Percentiles rank a stretch among this genome's conserved stretches.
phyloP scores from a whole-genome alignment of 2,888 invertebrate species.

The Tinea trinotella region DNA sequence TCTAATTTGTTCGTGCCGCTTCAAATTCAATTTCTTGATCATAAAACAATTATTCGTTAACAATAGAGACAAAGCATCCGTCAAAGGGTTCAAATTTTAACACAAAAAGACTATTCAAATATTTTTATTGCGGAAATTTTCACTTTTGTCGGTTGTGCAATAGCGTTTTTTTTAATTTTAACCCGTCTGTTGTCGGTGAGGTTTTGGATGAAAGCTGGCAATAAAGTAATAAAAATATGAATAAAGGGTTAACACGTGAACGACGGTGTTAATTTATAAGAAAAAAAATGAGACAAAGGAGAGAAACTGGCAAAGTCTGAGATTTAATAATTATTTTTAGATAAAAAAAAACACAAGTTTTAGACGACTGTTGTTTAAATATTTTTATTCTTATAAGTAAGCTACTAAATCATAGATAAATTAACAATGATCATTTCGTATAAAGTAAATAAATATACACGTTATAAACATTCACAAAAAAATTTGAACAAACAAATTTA shows the following conservation, averaged over 20 bases:
- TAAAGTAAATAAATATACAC: no score
- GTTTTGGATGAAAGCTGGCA: constrained; percentile 31
- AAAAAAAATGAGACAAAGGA: constrained; percentile 9
- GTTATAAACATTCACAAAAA: no score
- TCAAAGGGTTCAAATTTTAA: constrained; percentile 28
- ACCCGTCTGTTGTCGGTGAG: constrained; percentile 20
- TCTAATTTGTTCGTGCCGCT: neutral
- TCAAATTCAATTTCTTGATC: neutral
- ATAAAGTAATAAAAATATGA: constrained; percentile 48
- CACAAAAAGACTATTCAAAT: constrained; percentile 25
- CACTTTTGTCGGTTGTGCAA: constrained; percentile 68
- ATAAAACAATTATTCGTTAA: constrained; percentile 30
- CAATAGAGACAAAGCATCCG: constrained; percentile 29
- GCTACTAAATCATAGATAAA: no score
- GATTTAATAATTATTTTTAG: neutral
- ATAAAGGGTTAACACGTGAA: constrained; percentile 60
- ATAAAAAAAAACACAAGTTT: no score
- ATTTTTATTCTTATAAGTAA: no score
- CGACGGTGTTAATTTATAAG: constrained; percentile 54
- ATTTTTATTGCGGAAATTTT: constrained; percentile 57
- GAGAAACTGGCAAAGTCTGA: constrained; percentile 3
- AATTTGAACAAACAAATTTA: no score
- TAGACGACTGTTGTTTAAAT: no score
- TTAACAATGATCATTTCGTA: no score
- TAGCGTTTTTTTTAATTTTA: constrained; percentile 24